A percentile compares a stretch with the other conserved stretches of the same genome.
Evolutionary conservation across 2,113 vertebrate genomes (phyloP).

Genomic region (Rhagologus leucostigma): DNA sequence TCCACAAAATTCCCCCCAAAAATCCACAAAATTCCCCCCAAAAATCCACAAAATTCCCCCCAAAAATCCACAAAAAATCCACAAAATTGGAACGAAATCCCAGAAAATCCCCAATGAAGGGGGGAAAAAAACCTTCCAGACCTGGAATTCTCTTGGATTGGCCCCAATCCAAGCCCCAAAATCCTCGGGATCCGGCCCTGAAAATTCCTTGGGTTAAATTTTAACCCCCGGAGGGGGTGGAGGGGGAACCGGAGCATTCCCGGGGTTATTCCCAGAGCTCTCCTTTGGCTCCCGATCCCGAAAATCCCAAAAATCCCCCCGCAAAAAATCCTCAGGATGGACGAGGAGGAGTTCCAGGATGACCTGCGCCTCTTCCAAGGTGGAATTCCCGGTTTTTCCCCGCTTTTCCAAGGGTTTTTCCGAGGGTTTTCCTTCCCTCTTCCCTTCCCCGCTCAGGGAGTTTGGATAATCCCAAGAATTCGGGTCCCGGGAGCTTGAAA

Average conservation of each 20-base stretch:
- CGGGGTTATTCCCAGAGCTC: background rate
- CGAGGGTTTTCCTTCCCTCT: background rate
- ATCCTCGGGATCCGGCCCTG: background rate
- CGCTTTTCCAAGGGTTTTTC: background rate
- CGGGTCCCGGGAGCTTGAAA: background rate
- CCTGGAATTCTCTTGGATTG: background rate
- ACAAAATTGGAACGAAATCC: no score
- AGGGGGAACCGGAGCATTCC: no score
- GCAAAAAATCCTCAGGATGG: background rate
- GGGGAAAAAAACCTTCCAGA: background rate
- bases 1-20: no score
- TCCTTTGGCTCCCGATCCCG: no score
- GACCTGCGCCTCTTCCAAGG: background rate
- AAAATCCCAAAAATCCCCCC: background rate
- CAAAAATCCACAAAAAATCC: background rate
- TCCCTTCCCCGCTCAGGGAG: background rate
- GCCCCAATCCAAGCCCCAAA: background rate
- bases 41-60: background rate
- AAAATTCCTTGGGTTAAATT: background rate
- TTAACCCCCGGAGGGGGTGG: background rate
- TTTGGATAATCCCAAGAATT: background rate
- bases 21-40: no score
- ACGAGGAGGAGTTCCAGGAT: background rate
- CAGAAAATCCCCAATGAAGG: background rate
- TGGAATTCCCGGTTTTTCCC: no score